A percentile compares a stretch with the other conserved stretches of the same genome.
Conservation (phyloP, 2,113 vertebrate species). For the Enhydra lutris region DNA sequence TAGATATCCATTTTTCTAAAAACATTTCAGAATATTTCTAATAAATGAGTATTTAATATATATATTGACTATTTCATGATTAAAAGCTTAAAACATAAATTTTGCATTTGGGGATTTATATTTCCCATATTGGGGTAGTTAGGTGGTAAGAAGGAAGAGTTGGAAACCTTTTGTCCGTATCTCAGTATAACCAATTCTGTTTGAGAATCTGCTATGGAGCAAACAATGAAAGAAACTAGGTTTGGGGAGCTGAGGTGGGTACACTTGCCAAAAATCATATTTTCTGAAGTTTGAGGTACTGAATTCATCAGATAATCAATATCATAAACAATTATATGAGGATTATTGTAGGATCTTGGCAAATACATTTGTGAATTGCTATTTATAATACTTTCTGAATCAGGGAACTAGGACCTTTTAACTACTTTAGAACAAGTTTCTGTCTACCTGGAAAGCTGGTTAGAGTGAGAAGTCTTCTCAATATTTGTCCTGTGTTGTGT, state of each 20-base stretch:
- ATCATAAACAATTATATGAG: neutral
- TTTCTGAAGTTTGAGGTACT: neutral
- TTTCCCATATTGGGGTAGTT: neutral
- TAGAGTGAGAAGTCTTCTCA: neutral
- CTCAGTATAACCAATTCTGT: neutral
- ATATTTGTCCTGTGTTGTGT: neutral
- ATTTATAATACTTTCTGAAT: neutral
- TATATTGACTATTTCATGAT: neutral
- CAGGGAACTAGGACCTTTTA: neutral
- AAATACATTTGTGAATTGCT: neutral
- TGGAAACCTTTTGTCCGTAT: neutral
- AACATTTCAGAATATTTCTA: neutral
- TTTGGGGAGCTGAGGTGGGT: accelerated
- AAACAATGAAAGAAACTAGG: neutral
- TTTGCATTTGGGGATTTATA: neutral
- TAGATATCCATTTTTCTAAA: neutral
- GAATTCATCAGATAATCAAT: neutral
- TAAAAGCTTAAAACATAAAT: neutral
- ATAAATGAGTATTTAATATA: neutral
- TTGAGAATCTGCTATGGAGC: neutral
- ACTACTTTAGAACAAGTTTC: neutral
- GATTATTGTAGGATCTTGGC: neutral
- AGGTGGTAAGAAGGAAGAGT: neutral
- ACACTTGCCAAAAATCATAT: neutral
- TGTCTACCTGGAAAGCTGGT: neutral